phyloP scores from a whole-genome alignment of 2,113 vertebrate genomes.

The Elgaria multicarinata region DNA sequence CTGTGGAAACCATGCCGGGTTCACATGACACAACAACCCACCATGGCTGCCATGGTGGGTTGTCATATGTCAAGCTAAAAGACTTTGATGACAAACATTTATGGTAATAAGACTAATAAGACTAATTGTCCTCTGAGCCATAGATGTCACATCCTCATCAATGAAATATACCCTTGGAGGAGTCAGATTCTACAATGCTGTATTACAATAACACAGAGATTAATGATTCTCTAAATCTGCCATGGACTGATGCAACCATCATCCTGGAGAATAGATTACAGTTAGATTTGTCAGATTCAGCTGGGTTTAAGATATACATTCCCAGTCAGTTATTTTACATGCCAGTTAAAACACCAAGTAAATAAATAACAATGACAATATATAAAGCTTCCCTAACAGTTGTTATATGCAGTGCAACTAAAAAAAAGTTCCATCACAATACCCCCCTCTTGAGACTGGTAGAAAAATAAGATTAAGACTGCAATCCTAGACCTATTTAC shows the following conservation, averaged over 20 bases:
- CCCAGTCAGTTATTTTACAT: slow-evolving; percentile 9
- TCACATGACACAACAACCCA: no score
- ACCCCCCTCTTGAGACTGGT: background rate
- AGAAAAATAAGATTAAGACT: background rate
- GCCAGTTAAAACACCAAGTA: slow-evolving; percentile 12
- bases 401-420: background rate
- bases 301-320: background rate
- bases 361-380: slow-evolving; percentile 7
- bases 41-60: no score
- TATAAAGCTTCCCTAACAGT: background rate
- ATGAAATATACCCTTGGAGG: background rate
- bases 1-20: no score
- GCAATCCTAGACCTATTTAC: background rate
- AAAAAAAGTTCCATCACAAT: slow-evolving; percentile 7
- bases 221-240: background rate
- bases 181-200: background rate
- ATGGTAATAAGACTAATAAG: background rate
- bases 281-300: slow-evolving; percentile 4
- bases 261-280: background rate
- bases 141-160: background rate
- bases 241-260: background rate
- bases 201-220: background rate
- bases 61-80: background rate
- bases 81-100: background rate
- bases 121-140: background rate